Conservation (phyloP, 1,140 invertebrate species). For the Hycleus phaleratus region DNA sequence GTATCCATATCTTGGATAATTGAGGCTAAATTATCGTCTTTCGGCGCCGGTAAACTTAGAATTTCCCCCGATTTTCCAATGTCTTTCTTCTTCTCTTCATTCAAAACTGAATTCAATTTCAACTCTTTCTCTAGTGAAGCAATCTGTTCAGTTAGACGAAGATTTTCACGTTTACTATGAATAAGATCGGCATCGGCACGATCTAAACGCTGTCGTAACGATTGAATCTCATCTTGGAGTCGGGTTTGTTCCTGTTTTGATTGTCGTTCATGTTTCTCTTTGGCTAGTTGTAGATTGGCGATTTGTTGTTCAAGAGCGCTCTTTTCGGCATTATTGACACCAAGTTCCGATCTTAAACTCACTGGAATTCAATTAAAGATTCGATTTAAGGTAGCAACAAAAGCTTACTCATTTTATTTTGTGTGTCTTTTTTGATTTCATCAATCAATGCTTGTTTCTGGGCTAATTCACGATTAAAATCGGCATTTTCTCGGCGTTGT, state of each 20-base stretch:
- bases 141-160: slow-evolving; percentile 66
- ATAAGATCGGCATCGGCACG: slow-evolving; percentile 68
- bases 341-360: slow-evolving; percentile 64
- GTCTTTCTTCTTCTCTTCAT: slow-evolving; percentile 34
- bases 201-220: slow-evolving; percentile 66
- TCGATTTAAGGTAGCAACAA: not conserved
- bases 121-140: slow-evolving; percentile 68
- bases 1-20: slow-evolving; percentile 69
- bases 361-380: slow-evolving; percentile 40
- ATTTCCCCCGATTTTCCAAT: slow-evolving; percentile 22
- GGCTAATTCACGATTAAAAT: slow-evolving; percentile 62
- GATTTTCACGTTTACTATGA: slow-evolving; percentile 65
- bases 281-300: slow-evolving; percentile 49
- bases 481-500: slow-evolving; percentile 62
- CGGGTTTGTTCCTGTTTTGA: slow-evolving; percentile 64
- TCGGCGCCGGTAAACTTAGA: slow-evolving; percentile 31
- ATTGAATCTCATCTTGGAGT: slow-evolving; percentile 66
- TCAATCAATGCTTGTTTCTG: slow-evolving; percentile 66
- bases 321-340: slow-evolving; percentile 62
- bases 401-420: slow-evolving; percentile 59
- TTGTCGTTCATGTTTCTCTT: slow-evolving; percentile 62
- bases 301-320: slow-evolving; percentile 69
- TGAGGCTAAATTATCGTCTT: slow-evolving; percentile 60
- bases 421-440: slow-evolving; percentile 68
- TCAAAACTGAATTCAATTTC: slow-evolving; percentile 40